phyloP scores from a whole-genome alignment of 2,113 vertebrate genomes.

The Coryphaenoides rupestris region DNA sequence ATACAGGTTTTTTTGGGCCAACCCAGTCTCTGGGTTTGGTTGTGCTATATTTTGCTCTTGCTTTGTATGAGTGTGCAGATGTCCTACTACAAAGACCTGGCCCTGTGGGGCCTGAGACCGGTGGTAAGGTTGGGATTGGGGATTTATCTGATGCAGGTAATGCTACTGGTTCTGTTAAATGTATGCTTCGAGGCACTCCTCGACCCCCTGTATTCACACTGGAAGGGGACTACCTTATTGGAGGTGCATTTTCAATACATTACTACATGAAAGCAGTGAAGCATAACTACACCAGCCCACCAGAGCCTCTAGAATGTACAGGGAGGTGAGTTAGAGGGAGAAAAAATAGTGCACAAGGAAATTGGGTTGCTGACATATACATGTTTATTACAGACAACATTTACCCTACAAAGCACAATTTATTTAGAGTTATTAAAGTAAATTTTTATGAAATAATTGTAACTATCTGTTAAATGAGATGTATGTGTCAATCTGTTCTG shows the following conservation, averaged over 20 bases:
- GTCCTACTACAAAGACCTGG: slow-evolving; percentile 4
- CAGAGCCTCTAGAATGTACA: slow-evolving; percentile 50
- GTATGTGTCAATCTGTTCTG: no score
- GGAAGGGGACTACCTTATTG: slow-evolving; percentile 63
- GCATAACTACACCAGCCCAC: slow-evolving; percentile 48
- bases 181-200: slow-evolving; percentile 40
- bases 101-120: neutral
- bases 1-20: slow-evolving; percentile 3
- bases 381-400: no score
- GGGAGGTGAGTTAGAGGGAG: slow-evolving; percentile 58
- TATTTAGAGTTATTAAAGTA: no score
- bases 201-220: slow-evolving; percentile 43
- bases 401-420: no score
- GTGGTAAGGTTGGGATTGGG: neutral
- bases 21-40: slow-evolving; percentile 10
- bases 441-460: no score
- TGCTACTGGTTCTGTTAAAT: slow-evolving; percentile 21
- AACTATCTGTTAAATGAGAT: no score
- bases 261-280: slow-evolving; percentile 32
- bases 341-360: no score
- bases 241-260: slow-evolving; percentile 64
- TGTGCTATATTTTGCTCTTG: slow-evolving; percentile 18
- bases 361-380: no score
- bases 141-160: slow-evolving; percentile 17
- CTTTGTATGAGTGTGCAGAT: neutral